Percentiles rank a stretch among this genome's conserved stretches.
Conservation (phyloP, 2,113 vertebrate genomes). For the Danionella cerebrum region DNA sequence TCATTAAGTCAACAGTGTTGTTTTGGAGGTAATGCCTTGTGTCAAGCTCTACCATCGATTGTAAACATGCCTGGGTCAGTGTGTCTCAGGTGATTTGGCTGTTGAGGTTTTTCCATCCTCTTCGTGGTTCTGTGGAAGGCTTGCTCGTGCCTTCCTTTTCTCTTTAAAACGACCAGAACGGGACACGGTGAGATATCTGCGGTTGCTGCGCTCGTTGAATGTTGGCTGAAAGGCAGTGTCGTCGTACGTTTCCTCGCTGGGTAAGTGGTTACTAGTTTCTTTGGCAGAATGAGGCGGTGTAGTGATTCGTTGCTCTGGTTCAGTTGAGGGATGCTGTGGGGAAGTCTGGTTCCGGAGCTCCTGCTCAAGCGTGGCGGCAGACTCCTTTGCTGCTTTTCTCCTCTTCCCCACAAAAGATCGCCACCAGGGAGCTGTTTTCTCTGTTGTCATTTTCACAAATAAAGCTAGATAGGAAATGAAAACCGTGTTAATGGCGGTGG, state of each 20-base stretch:
- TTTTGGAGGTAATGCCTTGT: background rate
- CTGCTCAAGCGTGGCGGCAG: slow-evolving; percentile 4
- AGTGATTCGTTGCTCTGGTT: background rate
- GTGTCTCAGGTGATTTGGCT: background rate
- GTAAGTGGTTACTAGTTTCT: slow-evolving; percentile 39
- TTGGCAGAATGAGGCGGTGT: slow-evolving; percentile 31
- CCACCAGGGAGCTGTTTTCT: slow-evolving; percentile 60
- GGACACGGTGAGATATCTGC: slow-evolving; percentile 82
- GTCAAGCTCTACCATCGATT: background rate
- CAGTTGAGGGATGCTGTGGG: background rate
- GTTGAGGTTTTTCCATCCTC: slow-evolving; percentile 53
- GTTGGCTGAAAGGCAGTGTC: slow-evolving; percentile 58
- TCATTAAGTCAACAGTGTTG: background rate
- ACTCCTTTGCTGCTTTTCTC: slow-evolving; percentile 33
- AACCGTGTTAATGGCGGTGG: too few relatives aligned
- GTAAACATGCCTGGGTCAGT: background rate
- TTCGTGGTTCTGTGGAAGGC: slow-evolving; percentile 68
- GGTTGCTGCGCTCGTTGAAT: slow-evolving; percentile 67
- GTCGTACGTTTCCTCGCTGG: slow-evolving; percentile 49
- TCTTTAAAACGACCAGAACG: slow-evolving; percentile 90
- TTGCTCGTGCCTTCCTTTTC: slow-evolving; percentile 71
- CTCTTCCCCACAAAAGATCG: slow-evolving; percentile 58
- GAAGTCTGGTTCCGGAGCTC: background rate
- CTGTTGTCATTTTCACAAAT: slow-evolving; percentile 58
- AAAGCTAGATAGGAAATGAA: background rate